Evolutionary conservation across 1,140 invertebrate species (phyloP).

Genomic region (silkworm (Bombyx mori)): ASM3026992v2 NC_085111.1:6301001-6301500

Average conservation of each 20-base stretch:
- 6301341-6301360: slow-evolving; percentile 32
- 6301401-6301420: too few relatives aligned
- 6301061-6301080: slow-evolving; percentile 85
- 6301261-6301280: slow-evolving; percentile 75
- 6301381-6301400: too few relatives aligned
- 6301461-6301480: too few relatives aligned
- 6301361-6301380: too few relatives aligned
- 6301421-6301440: too few relatives aligned
- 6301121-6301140: not conserved
- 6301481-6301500: too few relatives aligned
- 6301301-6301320: slow-evolving; percentile 75
- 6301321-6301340: slow-evolving; percentile 56
- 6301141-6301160: slow-evolving; percentile 15
- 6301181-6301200: slow-evolving; percentile 85
- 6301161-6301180: slow-evolving; percentile 82
- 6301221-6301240: slow-evolving; percentile 82
- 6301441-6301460: too few relatives aligned
- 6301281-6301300: slow-evolving; percentile 78
- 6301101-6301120: not conserved
- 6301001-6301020: slow-evolving; percentile 85
- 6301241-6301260: slow-evolving; percentile 73
- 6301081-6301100: slow-evolving; percentile 72
- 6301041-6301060: slow-evolving; percentile 87
- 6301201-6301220: slow-evolving; percentile 81
- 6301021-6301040: slow-evolving; percentile 88